Evolutionary conservation across 2,888 invertebrate genomes (phyloP), one percentile per base, ranked within the genome.

Genomic region (Chrysopilus asiliformis): DNA sequence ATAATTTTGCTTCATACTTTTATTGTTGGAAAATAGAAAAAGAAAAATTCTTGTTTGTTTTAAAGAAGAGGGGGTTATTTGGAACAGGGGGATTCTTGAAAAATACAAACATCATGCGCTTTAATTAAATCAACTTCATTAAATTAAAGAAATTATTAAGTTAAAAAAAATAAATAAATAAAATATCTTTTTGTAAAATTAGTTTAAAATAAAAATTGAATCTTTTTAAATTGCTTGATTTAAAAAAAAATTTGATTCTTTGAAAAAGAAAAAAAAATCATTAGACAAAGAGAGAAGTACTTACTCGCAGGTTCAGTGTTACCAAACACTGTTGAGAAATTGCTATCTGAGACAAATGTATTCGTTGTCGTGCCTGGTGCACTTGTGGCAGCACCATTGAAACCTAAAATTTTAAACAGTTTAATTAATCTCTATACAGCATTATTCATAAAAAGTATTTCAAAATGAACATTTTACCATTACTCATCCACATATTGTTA

Each of bases 271-370:
- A 35, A 31, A 45, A 22, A 33, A 33, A 9, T 15, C 7, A 6
- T 20, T 6, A 33, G 9, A 19, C 10, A 17, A 66, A 64, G 45
- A 54, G 64, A 47, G 60, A 36, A 49, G 51, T 49, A 64, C 72
- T 72, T 71, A 74, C 75, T 74, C 66, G 71, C 61, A 49, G 72
- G 65, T 60, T 79, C 79, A 55, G 72, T 66, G 66, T 72, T 76
- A 64, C 84, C 86, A 68, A 89, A 89, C 52, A 86, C 86, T 53
- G 84, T 80, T 56, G 80, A 78, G 69, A 87, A 87, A 69, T 78
- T 81, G 66, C 80, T 83, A 63, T 87, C 87, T 57, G 83, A 77
- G 58, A 86, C 83, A 69, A 84, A 84, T 52, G 73, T 68, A 61
- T 67, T 70, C 60, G 65, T 65, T 42, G 58, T 55, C 42, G 56